phyloP scores from a whole-genome alignment of 2,888 invertebrate species.

The Xiphydria camelus region DNA sequence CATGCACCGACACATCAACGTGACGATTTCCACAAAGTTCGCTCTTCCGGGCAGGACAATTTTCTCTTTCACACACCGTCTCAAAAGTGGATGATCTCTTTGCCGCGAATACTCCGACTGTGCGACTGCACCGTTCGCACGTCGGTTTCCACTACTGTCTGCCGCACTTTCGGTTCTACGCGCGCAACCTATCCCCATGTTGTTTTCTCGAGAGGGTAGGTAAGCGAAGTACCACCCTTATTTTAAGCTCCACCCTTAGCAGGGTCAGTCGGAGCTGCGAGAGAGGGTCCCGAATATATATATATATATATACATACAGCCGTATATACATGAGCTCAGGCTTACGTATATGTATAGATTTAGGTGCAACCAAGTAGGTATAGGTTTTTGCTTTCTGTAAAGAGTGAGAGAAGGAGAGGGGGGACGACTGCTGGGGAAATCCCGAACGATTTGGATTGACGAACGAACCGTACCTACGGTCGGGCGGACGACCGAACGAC shows the following conservation, averaged over 20 bases:
- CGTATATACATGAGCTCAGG: background rate
- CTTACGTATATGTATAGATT: background rate
- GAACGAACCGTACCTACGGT: no score
- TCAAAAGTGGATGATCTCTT: no score
- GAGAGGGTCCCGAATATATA: background rate
- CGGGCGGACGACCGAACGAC: conserved; percentile 21
- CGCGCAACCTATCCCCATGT: conserved; percentile 21
- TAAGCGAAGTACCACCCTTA: conserved; percentile 46
- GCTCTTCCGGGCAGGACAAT: no score
- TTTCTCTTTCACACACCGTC: no score
- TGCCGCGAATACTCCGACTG: no score
- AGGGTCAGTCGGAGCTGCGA: conserved; percentile 34
- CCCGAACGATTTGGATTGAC: conserved; percentile 32
- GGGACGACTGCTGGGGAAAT: conserved; percentile 23
- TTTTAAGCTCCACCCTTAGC: conserved; percentile 54
- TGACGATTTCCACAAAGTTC: no score
- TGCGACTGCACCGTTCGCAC: conserved; percentile 10
- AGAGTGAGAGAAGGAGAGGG: conserved; percentile 9
- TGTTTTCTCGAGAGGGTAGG: conserved; percentile 18
- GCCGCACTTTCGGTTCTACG: background rate
- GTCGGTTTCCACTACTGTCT: conserved; percentile 31
- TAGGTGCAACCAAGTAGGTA: background rate
- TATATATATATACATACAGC: conserved; percentile 1
- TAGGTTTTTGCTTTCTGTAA: conserved; percentile 8
- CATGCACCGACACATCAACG: no score